Evolutionary conservation across 2,888 invertebrate species (phyloP).

Genomic region (Nephrotoma appendiculata): DNA sequence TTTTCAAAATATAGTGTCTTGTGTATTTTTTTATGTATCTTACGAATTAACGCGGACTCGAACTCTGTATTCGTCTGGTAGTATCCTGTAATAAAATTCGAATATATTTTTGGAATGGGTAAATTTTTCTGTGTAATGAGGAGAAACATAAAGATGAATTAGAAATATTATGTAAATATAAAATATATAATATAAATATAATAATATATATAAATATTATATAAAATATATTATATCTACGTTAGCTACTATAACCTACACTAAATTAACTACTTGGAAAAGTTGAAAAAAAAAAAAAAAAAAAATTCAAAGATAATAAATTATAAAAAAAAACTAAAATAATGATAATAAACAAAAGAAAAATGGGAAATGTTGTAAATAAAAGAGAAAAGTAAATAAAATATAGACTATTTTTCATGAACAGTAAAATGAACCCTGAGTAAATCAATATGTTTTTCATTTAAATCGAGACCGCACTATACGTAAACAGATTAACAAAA

Average conservation of each 20-base stretch:
- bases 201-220: neutral
- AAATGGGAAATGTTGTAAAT: neutral
- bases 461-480: too few relatives aligned
- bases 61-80: slow-evolving; percentile 71
- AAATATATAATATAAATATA: neutral
- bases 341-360: neutral
- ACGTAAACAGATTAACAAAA: too few relatives aligned
- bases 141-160: neutral
- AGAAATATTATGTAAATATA: neutral
- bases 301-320: neutral
- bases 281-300: neutral
- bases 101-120: slow-evolving; percentile 10
- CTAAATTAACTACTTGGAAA: neutral
- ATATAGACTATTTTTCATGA: neutral
- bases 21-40: slow-evolving; percentile 30
- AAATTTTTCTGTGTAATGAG: slow-evolving; percentile 1
- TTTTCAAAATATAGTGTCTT: neutral
- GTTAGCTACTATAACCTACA: neutral
- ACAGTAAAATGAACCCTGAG: neutral
- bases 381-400: neutral
- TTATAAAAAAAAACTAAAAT: neutral
- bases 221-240: neutral
- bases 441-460: neutral
- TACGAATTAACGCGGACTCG: slow-evolving; percentile 77
- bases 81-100: slow-evolving; percentile 37